Percentiles rank a stretch among this genome's conserved stretches.
Conservation (phyloP, 53 echinoderm and acorn worm species). For the Pentamera pediparva region DNA sequence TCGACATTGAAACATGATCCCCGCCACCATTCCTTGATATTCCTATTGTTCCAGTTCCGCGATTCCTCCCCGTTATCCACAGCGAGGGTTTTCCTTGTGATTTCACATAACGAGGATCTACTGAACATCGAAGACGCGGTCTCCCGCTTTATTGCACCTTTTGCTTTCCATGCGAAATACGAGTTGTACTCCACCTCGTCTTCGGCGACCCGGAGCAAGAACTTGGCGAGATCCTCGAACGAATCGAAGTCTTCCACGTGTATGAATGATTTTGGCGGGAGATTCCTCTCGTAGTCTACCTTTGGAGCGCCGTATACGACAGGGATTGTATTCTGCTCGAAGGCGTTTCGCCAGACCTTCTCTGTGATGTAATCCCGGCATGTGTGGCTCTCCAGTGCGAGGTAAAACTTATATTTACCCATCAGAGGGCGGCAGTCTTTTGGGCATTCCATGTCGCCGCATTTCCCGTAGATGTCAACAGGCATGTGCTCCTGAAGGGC, state of each 20-base stretch:
- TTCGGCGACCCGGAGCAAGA: background rate
- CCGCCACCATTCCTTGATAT: slow-evolving; percentile 21
- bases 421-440: background rate
- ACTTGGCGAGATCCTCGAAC: slow-evolving; percentile 10
- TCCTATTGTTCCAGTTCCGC: background rate
- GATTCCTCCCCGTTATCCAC: background rate
- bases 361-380: slow-evolving; percentile 86
- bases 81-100: background rate
- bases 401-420: slow-evolving; percentile 55
- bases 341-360: slow-evolving; percentile 67
- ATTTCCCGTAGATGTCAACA: slow-evolving; percentile 53
- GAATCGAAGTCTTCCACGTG: slow-evolving; percentile 61
- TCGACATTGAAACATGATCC: slow-evolving; percentile 15
- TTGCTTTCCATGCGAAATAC: slow-evolving; percentile 9
- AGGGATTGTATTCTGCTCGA: slow-evolving; percentile 49
- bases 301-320: slow-evolving; percentile 67
- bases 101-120: background rate
- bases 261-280: slow-evolving; percentile 77
- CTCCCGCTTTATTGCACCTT: slow-evolving; percentile 2
- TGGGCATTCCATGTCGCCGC: slow-evolving; percentile 52
- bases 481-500: slow-evolving; percentile 31
- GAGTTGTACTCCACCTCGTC: slow-evolving; percentile 7
- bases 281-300: slow-evolving; percentile 58
- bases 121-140: background rate
- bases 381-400: slow-evolving; percentile 72